These are phyloP conservation scores for Trogon melanurus DNA, from an alignment of 2,113 vertebrate genomes.

Conservation along the genomic window DNA sequence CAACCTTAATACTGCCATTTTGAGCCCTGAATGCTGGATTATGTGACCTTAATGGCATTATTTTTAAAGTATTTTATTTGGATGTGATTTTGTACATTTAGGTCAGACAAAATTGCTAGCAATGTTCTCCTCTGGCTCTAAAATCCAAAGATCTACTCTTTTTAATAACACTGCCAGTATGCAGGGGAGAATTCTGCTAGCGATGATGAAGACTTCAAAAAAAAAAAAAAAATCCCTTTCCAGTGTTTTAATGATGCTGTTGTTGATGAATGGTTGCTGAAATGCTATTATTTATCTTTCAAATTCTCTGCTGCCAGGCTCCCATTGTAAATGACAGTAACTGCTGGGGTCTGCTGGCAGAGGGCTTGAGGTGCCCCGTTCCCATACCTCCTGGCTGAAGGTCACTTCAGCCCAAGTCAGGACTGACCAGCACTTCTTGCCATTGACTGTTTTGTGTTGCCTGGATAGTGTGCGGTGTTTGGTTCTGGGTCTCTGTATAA, in stretches of 20 bases:
- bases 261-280: neutral
- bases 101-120: conserved; percentile 21
- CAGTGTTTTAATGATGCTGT: neutral
- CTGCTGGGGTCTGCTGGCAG: neutral
- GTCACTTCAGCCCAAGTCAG: neutral
- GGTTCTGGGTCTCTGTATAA: neutral
- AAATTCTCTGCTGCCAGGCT: neutral
- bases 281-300: neutral
- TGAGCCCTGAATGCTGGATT: conserved; percentile 21
- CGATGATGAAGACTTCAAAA: neutral
- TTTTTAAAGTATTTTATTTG: conserved; percentile 33
- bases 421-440: neutral
- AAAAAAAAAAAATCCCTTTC: neutral
- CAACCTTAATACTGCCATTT: neutral
- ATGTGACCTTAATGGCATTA: conserved; percentile 6
- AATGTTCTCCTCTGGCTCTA: conserved; percentile 9
- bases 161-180: neutral
- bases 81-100: conserved; percentile 41
- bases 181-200: neutral
- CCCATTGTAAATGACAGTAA: neutral
- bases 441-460: neutral
- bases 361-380: neutral
- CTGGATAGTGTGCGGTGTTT: neutral
- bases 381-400: neutral
- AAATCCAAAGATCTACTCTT: neutral